A percentile compares a stretch with the other conserved stretches of the same genome.
These are phyloP conservation scores for Eupithecia subfuscata DNA, from an alignment of 2,888 invertebrate genomes.

Conservation along the genomic window DNA sequence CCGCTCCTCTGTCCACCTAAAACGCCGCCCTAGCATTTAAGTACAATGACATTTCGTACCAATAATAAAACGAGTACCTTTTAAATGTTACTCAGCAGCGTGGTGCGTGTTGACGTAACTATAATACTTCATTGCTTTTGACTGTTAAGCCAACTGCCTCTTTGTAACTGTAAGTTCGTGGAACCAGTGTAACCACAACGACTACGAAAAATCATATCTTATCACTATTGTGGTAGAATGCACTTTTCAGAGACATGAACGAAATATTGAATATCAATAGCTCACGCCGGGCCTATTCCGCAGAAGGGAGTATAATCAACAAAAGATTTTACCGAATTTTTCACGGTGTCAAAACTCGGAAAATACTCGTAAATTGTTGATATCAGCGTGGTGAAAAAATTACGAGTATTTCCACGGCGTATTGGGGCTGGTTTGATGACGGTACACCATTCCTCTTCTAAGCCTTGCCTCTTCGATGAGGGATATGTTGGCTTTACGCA, in stretches of 20 bases:
- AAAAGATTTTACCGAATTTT: conserved; percentile 50
- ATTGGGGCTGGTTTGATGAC: conserved; percentile 52
- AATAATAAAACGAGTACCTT: too few relatives aligned
- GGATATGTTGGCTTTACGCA: conserved; percentile 34
- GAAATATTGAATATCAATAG: conserved; percentile 58
- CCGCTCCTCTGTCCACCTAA: too few relatives aligned
- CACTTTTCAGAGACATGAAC: conserved; percentile 33
- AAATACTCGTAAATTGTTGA: conserved; percentile 59
- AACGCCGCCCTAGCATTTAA: too few relatives aligned
- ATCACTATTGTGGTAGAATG: background rate
- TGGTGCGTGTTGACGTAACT: too few relatives aligned
- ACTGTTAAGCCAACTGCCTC: too few relatives aligned
- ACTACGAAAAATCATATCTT: too few relatives aligned
- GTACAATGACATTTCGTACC: too few relatives aligned
- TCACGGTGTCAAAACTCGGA: conserved; percentile 54
- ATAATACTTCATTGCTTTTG: too few relatives aligned
- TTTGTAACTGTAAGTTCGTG: too few relatives aligned
- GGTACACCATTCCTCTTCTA: conserved; percentile 39
- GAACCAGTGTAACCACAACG: too few relatives aligned
- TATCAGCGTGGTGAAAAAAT: conserved; percentile 53
- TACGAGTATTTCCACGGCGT: conserved; percentile 46
- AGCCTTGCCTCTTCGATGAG: conserved; percentile 28
- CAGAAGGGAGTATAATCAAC: conserved; percentile 50
- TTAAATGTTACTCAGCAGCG: too few relatives aligned
- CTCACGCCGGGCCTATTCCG: conserved; percentile 52